Conservation (phyloP, 2,113 vertebrate genomes). For the Colistium nudipinnis region DNA sequence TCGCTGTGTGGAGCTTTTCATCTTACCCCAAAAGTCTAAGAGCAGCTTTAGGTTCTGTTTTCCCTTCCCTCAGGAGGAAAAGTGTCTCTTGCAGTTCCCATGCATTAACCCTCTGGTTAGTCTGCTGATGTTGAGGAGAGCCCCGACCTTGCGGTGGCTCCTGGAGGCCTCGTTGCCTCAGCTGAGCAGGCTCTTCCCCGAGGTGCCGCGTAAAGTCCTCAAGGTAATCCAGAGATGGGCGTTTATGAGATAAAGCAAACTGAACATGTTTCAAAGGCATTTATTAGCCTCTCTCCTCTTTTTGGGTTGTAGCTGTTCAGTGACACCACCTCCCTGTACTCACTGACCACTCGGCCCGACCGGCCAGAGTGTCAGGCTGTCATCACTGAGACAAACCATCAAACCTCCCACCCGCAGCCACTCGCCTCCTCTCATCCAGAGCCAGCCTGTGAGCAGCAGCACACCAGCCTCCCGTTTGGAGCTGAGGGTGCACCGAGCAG, state of each 20-base stretch:
- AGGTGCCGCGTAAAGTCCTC: conserved; percentile 89
- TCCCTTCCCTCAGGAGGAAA: conserved; percentile 82
- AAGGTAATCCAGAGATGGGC: conserved; percentile 87
- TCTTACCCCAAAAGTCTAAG: background rate
- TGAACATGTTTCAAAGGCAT: background rate
- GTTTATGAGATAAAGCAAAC: too few relatives aligned
- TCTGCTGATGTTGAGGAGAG: conserved; percentile 89
- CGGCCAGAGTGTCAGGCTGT: conserved; percentile 41
- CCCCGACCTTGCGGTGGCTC: conserved; percentile 82
- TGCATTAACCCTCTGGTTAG: conserved; percentile 89
- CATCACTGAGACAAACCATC: conserved; percentile 41
- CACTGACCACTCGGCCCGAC: conserved; percentile 46
- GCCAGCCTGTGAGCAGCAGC: background rate
- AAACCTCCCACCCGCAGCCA: background rate
- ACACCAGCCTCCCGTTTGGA: conserved; percentile 23
- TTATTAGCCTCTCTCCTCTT: background rate
- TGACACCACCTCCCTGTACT: conserved; percentile 83
- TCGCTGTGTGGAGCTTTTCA: background rate
- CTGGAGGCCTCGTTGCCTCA: conserved; percentile 83
- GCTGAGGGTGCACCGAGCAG: background rate
- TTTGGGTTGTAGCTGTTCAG: conserved; percentile 85
- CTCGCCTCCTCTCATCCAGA: conserved; percentile 4
- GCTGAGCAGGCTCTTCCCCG: conserved; percentile 86
- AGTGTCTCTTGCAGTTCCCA: conserved; percentile 86
- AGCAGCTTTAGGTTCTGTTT: background rate